Evolutionary conservation across 2,113 vertebrate species (phyloP).

Genomic region (Felis chaus): DNA sequence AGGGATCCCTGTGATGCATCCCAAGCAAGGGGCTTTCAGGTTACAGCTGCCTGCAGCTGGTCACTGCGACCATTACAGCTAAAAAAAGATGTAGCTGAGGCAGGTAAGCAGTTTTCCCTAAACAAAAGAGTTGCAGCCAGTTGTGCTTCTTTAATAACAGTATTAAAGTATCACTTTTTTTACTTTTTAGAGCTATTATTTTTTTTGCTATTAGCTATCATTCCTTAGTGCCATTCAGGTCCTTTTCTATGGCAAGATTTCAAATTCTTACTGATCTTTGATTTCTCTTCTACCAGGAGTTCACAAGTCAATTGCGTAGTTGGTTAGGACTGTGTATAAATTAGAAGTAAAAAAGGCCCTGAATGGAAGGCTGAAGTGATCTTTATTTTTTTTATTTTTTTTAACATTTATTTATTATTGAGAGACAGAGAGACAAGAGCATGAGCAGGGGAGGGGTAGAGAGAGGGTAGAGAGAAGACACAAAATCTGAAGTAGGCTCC

Average conservation of each 20-base stretch:
- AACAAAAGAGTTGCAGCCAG: background rate
- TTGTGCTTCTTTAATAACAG: background rate
- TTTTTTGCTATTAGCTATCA: background rate
- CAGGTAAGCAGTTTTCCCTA: background rate
- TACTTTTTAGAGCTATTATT: background rate
- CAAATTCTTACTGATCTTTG: background rate
- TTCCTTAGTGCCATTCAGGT: background rate
- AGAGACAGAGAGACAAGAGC: too few relatives aligned
- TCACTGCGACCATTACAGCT: background rate
- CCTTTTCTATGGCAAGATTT: background rate
- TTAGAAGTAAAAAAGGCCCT: background rate
- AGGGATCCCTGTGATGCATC: background rate
- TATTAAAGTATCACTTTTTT: background rate
- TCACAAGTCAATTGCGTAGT: background rate
- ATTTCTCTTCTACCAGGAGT: background rate
- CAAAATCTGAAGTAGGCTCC: too few relatives aligned
- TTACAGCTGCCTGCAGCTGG: background rate
- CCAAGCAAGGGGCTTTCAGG: background rate
- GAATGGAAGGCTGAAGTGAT: background rate
- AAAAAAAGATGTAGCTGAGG: background rate
- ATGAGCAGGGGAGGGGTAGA: too few relatives aligned
- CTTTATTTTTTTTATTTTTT: background rate
- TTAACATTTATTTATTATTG: too few relatives aligned
- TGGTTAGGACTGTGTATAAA: background rate
- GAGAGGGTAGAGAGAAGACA: too few relatives aligned